These are phyloP conservation scores for Drosophila kanekoi DNA, from an alignment of 2,888 invertebrate species.

Conservation along the genomic window DNA sequence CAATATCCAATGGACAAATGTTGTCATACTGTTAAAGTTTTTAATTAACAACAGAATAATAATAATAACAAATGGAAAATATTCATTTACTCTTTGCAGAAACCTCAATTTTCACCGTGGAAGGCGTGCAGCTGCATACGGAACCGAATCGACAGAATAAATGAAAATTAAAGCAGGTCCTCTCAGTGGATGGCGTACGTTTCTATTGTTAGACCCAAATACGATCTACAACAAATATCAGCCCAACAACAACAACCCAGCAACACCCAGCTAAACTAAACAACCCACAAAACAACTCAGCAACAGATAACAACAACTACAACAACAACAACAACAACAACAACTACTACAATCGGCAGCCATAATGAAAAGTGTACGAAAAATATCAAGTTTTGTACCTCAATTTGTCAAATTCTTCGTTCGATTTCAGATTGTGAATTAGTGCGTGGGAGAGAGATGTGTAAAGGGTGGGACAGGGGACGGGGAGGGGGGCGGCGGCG, in stretches of 20 bases:
- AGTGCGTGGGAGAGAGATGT: background rate
- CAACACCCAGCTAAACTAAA: conserved; percentile 23
- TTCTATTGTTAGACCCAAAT: conserved; percentile 84
- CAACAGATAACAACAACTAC: conserved; percentile 3
- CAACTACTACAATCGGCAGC: conserved; percentile 37
- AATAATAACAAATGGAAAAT: background rate
- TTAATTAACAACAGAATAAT: conserved; percentile 48
- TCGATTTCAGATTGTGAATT: conserved; percentile 43
- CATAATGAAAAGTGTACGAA: conserved; percentile 42
- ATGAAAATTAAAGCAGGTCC: conserved; percentile 86
- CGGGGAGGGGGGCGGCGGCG: background rate
- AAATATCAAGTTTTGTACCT: conserved; percentile 32
- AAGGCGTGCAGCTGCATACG: conserved; percentile 94
- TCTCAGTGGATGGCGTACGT: conserved; percentile 85
- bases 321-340: conserved; percentile 13
- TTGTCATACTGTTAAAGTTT: conserved; percentile 42
- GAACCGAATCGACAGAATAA: conserved; percentile 88
- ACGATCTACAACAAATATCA: conserved; percentile 42
- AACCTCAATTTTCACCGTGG: conserved; percentile 97
- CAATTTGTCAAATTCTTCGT: conserved; percentile 41
- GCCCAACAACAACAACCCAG: conserved; percentile 44
- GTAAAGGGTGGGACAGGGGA: background rate
- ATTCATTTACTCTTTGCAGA: conserved; percentile 88
- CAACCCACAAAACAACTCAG: conserved; percentile 20
- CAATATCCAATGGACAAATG: conserved; percentile 22